Conservation (phyloP, 2,888 invertebrate genomes). For the Hypsopygia costalis region DNA sequence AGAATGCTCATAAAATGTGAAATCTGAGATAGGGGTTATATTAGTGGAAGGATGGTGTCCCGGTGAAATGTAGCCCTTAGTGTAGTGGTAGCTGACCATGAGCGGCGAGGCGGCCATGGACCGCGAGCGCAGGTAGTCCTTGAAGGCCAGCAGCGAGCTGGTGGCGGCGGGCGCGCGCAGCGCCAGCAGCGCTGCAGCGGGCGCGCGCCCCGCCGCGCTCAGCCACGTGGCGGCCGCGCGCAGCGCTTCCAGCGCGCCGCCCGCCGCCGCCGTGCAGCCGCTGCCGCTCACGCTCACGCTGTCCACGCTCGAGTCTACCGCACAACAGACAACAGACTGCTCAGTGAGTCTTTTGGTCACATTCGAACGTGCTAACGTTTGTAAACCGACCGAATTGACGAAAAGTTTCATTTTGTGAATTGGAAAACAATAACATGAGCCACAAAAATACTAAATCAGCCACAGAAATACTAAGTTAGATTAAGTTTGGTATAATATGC, state of each 20-base stretch:
- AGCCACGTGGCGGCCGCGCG: conserved; percentile 93
- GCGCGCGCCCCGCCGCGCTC: conserved; percentile 77
- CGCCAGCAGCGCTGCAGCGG: conserved; percentile 45
- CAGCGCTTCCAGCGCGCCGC: conserved; percentile 84
- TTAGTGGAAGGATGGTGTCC: too few species aligned
- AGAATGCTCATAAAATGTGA: too few species aligned
- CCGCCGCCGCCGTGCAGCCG: conserved; percentile 19
- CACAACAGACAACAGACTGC: not conserved
- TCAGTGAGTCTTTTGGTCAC: too few species aligned
- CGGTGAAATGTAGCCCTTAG: too few species aligned
- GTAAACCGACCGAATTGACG: too few species aligned
- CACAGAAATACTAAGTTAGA: too few species aligned
- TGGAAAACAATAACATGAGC: too few species aligned
- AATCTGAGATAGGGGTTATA: too few species aligned
- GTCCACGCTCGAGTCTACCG: conserved; percentile 67
- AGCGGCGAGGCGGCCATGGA: conserved; percentile 88
- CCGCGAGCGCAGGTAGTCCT: conserved; percentile 89
- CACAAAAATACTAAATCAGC: too few species aligned
- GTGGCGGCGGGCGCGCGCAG: conserved; percentile 88
- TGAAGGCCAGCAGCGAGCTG: conserved; percentile 86
- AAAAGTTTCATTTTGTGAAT: too few species aligned
- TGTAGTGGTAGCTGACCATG: conserved; percentile 69
- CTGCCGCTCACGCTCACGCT: conserved; percentile 52
- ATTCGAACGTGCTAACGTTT: too few species aligned
- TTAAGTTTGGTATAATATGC: too few species aligned